Evolutionary conservation across 2,888 invertebrate species (phyloP).

Genomic region (Himalopsyche kuldschensis): DNA sequence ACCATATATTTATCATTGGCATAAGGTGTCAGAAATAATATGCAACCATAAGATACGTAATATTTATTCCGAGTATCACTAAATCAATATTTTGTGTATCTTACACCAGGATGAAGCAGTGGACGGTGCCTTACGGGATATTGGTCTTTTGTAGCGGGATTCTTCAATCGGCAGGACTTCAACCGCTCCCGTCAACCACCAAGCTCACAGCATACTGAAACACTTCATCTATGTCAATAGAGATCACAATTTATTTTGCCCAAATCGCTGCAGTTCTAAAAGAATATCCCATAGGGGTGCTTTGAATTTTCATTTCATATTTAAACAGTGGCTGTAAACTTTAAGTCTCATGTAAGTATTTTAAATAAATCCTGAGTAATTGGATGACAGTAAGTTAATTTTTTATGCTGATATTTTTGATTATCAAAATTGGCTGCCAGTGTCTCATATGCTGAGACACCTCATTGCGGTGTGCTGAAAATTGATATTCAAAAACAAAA

Average conservation of each 20-base stretch:
- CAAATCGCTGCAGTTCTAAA: neutral
- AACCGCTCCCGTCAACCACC: neutral
- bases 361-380: too few species aligned
- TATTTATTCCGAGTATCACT: neutral
- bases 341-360: neutral
- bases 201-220: neutral
- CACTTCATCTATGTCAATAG: neutral
- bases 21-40: too few species aligned
- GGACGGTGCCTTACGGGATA: slow-evolving; percentile 37
- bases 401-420: too few species aligned
- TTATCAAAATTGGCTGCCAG: too few species aligned
- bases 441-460: too few species aligned
- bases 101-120: slow-evolving; percentile 38
- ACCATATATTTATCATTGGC: too few species aligned
- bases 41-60: too few species aligned
- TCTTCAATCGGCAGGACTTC: neutral
- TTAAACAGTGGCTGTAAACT: neutral
- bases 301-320: neutral
- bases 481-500: too few species aligned
- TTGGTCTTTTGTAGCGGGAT: slow-evolving; percentile 31
- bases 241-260: neutral
- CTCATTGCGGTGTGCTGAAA: too few species aligned
- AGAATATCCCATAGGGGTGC: neutral
- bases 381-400: too few species aligned
- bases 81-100: neutral